These are phyloP conservation scores for Druon quercuslanigerum DNA, from an alignment of 1,140 invertebrate species.

Conservation along the genomic window DNA sequence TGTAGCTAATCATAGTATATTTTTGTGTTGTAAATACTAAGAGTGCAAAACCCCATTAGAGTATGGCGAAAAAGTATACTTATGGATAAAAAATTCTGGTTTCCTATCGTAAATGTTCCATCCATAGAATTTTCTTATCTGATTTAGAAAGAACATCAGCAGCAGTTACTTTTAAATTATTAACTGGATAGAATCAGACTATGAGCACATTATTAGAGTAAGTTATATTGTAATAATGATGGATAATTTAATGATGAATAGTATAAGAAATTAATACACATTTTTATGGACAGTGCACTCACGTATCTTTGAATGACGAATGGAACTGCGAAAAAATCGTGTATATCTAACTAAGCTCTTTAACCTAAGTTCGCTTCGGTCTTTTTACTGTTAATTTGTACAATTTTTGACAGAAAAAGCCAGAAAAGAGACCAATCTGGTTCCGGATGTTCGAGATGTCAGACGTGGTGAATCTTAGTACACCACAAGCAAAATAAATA, in stretches of 20 bases:
- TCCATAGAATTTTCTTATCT: not conserved
- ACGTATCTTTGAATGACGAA: not conserved
- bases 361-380: not conserved
- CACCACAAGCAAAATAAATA: not conserved
- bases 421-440: not conserved
- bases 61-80: conserved; percentile 37
- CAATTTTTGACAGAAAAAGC: conserved; percentile 6
- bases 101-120: not conserved
- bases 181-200: not conserved
- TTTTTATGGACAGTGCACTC: conserved; percentile 28
- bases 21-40: conserved; percentile 63
- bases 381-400: not conserved
- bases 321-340: not conserved
- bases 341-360: not conserved
- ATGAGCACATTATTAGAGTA: not conserved
- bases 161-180: not conserved
- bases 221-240: not conserved
- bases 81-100: conserved; percentile 2
- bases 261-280: conserved; percentile 5
- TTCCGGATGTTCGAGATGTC: conserved; percentile 7
- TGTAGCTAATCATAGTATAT: conserved; percentile 59
- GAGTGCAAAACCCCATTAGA: conserved; percentile 51
- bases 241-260: conserved; percentile 5
- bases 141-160: not conserved
- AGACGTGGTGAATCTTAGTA: not conserved